Evolutionary conservation across 2,888 invertebrate genomes (phyloP).

Genomic region (Cinara cedri): DNA sequence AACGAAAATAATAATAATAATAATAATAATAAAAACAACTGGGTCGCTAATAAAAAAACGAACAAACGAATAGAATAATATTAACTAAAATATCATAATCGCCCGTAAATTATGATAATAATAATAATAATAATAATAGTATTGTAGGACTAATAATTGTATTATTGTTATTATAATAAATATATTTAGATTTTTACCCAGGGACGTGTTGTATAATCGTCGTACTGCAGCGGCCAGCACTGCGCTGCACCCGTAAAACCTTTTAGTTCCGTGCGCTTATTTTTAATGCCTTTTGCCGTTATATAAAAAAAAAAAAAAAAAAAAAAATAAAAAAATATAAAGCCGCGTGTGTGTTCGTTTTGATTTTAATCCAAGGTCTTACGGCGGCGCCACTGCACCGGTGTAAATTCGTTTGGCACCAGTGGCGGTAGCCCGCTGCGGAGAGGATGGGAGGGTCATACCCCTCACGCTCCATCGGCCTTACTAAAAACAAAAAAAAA

Average conservation of each 20-base stretch:
- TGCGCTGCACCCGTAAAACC: slow-evolving; percentile 30
- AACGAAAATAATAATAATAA: neutral
- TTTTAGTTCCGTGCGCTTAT: slow-evolving; percentile 11
- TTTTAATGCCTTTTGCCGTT: slow-evolving; percentile 33
- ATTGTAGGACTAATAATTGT: neutral
- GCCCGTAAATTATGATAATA: neutral
- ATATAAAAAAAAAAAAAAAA: neutral
- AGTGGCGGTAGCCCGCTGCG: too few relatives aligned
- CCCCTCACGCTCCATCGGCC: neutral
- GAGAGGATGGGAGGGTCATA: too few relatives aligned
- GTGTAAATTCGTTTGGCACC: slow-evolving; percentile 38
- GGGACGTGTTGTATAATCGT: neutral
- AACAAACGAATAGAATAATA: neutral
- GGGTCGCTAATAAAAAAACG: neutral
- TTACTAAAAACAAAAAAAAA: too few relatives aligned
- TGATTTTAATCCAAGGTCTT: slow-evolving; percentile 24
- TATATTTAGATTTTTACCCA: slow-evolving; percentile 35
- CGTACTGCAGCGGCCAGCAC: too few relatives aligned
- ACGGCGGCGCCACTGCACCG: neutral
- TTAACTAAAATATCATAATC: neutral
- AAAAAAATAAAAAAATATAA: too few relatives aligned
- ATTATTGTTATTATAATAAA: slow-evolving; percentile 5
- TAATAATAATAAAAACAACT: neutral
- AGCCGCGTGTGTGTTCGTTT: neutral
- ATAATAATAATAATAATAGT: neutral